Conservation (phyloP, 2,113 vertebrate species). For the Bothrops jararaca region DNA sequence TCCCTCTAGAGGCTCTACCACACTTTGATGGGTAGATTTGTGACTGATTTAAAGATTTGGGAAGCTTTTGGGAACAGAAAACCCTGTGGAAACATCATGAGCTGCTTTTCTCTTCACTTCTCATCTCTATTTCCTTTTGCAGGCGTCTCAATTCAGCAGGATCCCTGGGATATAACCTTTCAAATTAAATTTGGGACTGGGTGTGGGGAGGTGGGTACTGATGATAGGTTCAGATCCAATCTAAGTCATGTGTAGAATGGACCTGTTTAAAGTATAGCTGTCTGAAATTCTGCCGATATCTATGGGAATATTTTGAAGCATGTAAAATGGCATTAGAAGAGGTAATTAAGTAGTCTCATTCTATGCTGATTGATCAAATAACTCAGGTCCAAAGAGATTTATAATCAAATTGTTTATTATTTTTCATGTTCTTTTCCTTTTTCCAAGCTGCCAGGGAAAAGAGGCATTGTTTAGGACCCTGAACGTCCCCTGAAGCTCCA, state of each 20-base stretch:
- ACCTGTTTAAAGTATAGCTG: not conserved
- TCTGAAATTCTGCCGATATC: not conserved
- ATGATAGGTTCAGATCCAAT: not conserved
- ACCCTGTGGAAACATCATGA: constrained; percentile 43
- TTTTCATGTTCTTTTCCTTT: not conserved
- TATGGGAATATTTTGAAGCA: not conserved
- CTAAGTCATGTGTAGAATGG: not conserved
- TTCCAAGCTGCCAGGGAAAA: not conserved
- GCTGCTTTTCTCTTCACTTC: not conserved
- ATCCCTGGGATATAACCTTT: constrained; percentile 32
- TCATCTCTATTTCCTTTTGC: constrained; percentile 36
- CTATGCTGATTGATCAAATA: not conserved
- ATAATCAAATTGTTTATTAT: not conserved
- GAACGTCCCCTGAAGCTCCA: not conserved
- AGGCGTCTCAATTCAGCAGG: constrained; percentile 37
- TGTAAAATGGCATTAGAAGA: not conserved
- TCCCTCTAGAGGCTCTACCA: constrained; percentile 32
- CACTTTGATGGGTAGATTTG: not conserved
- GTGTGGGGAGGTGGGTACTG: no score
- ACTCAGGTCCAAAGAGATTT: not conserved
- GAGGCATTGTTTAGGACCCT: not conserved
- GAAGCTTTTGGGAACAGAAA: constrained; percentile 40
- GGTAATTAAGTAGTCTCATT: not conserved
- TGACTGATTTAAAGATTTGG: constrained; percentile 9
- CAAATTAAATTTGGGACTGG: not conserved